Conservation (phyloP, 2,888 invertebrate genomes). For the Acronicta psi region DNA sequence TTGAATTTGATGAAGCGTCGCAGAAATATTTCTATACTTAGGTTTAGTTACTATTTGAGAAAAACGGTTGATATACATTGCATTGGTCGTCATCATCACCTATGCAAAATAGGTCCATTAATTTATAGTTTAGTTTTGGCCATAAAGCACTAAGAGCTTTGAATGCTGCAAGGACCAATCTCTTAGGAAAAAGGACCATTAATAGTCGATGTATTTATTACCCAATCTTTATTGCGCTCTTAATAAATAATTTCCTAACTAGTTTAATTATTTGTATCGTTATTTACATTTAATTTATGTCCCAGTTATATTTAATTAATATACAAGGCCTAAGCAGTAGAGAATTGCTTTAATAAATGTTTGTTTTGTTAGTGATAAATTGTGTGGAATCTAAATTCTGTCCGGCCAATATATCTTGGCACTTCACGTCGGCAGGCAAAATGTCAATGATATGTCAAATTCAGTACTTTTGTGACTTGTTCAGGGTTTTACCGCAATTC, state of each 20-base stretch:
- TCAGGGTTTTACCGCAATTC: not conserved
- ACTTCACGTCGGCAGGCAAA: not conserved
- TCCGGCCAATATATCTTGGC: not conserved
- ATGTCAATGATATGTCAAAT: not conserved
- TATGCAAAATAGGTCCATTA: no score
- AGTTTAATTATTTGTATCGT: conserved; percentile 2
- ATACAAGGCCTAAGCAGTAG: conserved; percentile 5
- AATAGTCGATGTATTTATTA: not conserved
- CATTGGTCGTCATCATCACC: no score
- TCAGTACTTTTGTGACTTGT: not conserved
- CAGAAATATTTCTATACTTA: no score
- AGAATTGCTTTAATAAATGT: conserved; percentile 16
- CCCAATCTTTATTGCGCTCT: conserved; percentile 3
- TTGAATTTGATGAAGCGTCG: no score
- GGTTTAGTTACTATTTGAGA: no score
- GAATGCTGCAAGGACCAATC: not conserved
- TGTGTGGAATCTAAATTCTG: conserved; percentile 8
- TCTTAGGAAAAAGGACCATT: not conserved
- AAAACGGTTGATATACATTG: no score
- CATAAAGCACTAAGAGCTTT: not conserved
- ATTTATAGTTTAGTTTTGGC: not conserved
- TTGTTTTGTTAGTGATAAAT: conserved; percentile 9
- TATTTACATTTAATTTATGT: conserved; percentile 18
- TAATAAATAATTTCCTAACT: conserved; percentile 3
- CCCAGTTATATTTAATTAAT: conserved; percentile 13